Evolutionary conservation across 2,888 invertebrate species (phyloP), one percentile per base, ranked within the genome.

Genomic region (Chrysolina oricalcia): DNA sequence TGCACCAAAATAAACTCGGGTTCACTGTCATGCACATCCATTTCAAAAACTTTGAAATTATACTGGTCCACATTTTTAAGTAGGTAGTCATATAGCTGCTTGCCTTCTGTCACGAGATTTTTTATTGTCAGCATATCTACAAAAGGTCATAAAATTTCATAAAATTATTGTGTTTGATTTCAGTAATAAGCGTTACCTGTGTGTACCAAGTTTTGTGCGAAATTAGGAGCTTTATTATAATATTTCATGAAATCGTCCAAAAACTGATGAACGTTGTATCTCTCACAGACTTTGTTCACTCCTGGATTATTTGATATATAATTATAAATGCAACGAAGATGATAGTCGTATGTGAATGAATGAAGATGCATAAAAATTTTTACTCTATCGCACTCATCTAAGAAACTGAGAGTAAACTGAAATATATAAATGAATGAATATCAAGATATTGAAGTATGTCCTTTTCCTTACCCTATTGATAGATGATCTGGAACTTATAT

Each of bases 311-410:
- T 92, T 69, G 92, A 90, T 70, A 94, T 91, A 83, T 93, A 94
- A 13, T 91, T 90, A 84, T 92, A 92, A 70, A 94, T 91, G 74
- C 91, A 92, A 48, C 94, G 90, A 74, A 95, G 88, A 86, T 95
- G 95, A 86, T 93, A 94, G 88, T 95, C 94, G 82, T 94, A 94
- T 0, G 94, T 93, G 85, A 94, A 95, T 4, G 94, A 94, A 87
- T 95, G 94, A 70, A 94, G 89, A 87, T 94, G 94, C 90, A 94
- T 93, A 75, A 92, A 89, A 75, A 93, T 91, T 86, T 93, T 94
- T 76, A 94, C 92, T 84, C 92, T 91, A 85, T 94, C 94, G 82
- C 92, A 92, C 84, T 93, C 92, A 82, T 93, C 93, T 83, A 93
- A 86, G 84, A 93, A 93, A 81, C 91, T 91, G 75, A 91, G 85